phyloP scores from a whole-genome alignment of 2,113 vertebrate species.

The Gavialis gangeticus region DNA sequence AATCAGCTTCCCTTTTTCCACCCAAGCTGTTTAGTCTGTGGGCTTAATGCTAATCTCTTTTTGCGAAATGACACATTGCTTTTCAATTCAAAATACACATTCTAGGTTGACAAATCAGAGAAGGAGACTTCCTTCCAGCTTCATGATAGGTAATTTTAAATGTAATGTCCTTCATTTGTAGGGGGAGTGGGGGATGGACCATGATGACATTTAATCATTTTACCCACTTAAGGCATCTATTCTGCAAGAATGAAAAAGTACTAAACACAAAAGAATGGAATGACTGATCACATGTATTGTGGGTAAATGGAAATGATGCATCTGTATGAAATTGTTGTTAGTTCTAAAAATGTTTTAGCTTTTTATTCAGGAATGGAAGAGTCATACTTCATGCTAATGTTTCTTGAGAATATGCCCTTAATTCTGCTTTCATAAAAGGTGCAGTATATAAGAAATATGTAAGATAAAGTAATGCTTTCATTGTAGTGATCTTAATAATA shows the following conservation, averaged over 20 bases:
- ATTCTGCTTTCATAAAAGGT: constrained; percentile 27
- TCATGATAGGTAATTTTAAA: constrained; percentile 67
- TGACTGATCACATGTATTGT: constrained; percentile 27
- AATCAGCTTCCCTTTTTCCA: constrained; percentile 83
- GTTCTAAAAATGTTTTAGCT: constrained; percentile 29
- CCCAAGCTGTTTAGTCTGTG: constrained; percentile 76
- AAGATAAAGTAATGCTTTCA: not conserved
- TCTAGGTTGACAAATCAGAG: constrained; percentile 64
- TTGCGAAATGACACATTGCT: constrained; percentile 67
- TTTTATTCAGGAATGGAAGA: constrained; percentile 25
- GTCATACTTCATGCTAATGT: not conserved
- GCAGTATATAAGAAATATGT: constrained; percentile 14
- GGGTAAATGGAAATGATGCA: not conserved
- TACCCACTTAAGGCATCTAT: not conserved
- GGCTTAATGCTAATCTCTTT: constrained; percentile 76
- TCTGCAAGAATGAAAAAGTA: constrained; percentile 29
- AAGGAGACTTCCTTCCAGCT: not conserved
- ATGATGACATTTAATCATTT: constrained; percentile 45
- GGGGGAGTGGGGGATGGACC: constrained; percentile 16
- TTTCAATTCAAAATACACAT: constrained; percentile 80
- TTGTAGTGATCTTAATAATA: not conserved
- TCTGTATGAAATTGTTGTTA: constrained; percentile 36
- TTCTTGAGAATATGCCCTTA: constrained; percentile 16
- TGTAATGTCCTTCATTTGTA: constrained; percentile 32
- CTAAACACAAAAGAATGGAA: constrained; percentile 66